Base-by-base conservation (phyloP, 37 sponge, comb jelly and placozoan genomes). In the Halisarca cf. caerulea region DNA sequence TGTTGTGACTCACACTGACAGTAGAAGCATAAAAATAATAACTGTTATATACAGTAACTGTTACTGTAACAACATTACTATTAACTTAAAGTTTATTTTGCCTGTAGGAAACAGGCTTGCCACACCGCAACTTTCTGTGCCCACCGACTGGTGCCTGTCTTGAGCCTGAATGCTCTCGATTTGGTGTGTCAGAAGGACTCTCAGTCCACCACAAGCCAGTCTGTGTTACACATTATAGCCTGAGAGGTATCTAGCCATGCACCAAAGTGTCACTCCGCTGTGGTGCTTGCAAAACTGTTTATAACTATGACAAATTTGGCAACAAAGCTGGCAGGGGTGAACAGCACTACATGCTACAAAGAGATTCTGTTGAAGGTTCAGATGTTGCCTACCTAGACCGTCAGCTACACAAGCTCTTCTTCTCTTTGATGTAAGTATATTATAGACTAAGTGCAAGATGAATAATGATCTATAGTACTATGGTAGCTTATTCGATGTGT, bases 81-180 rank as follows among this genome's bases (percentile, higher is more conserved):
- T n/a, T n/a, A n/a, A n/a, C n/a, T n/a, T n/a, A n/a, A n/a, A n/a
- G n/a, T n/a, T n/a, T n/a, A n/a, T n/a, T n/a, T 55, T 55, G 57
- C 17, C 17, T 55, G 17, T 64, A 64, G 66, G 28, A 64, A 23
- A 25, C 25, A 24, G 28, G 66, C 23, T 24, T 64, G 66, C 23
- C 66, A 9, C 28, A 64, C 23, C 66, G 23, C 9, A 27, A 27
- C 23, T 64, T 64, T 27, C 28, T 64, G 66, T 64, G 27, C 23
- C 66, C 66, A 14, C 66, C 66, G 25, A 64, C 66, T 64, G 66
- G 23, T 64, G 66, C 27, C 8, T 64, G 66, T 23, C 66, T 64
- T 23, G 27, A 24, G 8, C 25, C 14, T 8, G 66, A n/a, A n/a
- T n/a, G n/a, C n/a, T n/a, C n/a, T n/a, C n/a, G n/a, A n/a, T n/a